A percentile compares a stretch with the other conserved stretches of the same genome.
These are phyloP conservation scores for Cephalopachus bancanus DNA, from an alignment of 2,797 vertebrate genomes.

Conservation along the genomic window DNA sequence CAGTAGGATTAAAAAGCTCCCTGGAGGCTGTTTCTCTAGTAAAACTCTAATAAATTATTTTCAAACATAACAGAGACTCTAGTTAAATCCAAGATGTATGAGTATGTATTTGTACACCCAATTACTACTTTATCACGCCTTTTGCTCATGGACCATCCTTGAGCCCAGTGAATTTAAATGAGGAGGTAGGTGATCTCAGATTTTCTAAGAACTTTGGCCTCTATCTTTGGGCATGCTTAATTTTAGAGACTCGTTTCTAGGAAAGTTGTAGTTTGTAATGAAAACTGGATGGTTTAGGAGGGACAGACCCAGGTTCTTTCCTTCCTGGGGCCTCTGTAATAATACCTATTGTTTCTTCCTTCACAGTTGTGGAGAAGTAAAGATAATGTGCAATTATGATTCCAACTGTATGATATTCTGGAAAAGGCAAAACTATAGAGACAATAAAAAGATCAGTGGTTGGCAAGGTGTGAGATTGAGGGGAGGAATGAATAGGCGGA, in stretches of 20 bases:
- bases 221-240: neutral
- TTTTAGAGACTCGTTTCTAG: conserved; percentile 13
- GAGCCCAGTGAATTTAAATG: neutral
- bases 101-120: neutral
- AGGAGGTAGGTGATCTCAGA: neutral
- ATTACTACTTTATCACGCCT: neutral
- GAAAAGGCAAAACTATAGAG: neutral
- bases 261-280: neutral
- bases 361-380: neutral
- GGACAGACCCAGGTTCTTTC: neutral
- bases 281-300: conserved; percentile 20
- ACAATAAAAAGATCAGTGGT: neutral
- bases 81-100: neutral
- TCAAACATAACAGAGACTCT: neutral
- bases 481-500: neutral
- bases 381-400: neutral
- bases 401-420: neutral
- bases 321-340: neutral
- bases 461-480: neutral
- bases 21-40: conserved; percentile 12
- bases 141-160: neutral
- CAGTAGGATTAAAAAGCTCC: neutral
- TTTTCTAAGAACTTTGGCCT: conserved; percentile 26
- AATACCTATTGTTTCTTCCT: neutral
- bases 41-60: conserved; percentile 43